Conservation (phyloP, 2,888 invertebrate species). For the Archaeoteleia sp. region DNA sequence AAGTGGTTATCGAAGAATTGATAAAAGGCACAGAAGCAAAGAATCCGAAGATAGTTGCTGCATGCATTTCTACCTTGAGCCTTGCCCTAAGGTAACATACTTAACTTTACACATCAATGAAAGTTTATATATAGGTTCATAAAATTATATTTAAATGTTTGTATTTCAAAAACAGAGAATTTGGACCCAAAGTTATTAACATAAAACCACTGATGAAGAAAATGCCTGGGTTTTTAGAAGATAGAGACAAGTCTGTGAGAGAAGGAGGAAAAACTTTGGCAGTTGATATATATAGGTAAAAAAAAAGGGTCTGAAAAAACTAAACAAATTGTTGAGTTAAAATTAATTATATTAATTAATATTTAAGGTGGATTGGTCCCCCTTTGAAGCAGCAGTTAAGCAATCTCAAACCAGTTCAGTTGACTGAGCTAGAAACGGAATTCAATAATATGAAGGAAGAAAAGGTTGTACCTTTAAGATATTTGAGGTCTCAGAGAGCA, state of each 20-base stretch:
- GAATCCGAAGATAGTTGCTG: conserved; percentile 95
- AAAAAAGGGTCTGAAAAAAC: conserved; percentile 48
- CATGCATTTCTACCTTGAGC: conserved; percentile 85
- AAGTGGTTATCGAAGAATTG: conserved; percentile 91
- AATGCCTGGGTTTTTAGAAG: conserved; percentile 88
- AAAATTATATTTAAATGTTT: no score
- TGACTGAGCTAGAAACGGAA: conserved; percentile 91
- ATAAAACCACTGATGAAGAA: conserved; percentile 94
- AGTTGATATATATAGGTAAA: conserved; percentile 90
- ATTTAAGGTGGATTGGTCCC: conserved; percentile 86
- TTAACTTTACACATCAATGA: no score
- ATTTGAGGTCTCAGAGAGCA: conserved; percentile 88
- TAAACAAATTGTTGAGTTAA: background rate
- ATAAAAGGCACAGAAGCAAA: conserved; percentile 96
- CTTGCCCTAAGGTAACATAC: conserved; percentile 80
- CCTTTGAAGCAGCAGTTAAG: conserved; percentile 90
- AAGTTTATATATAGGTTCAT: conserved; percentile 9
- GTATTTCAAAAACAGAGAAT: conserved; percentile 82
- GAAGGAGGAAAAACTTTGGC: conserved; percentile 94
- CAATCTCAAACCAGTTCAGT: conserved; percentile 90
- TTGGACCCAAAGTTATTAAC: conserved; percentile 93
- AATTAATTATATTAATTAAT: conserved; percentile 17
- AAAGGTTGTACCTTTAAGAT: conserved; percentile 83
- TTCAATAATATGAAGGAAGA: conserved; percentile 84
- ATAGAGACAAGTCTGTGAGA: conserved; percentile 92